Base-by-base conservation (phyloP, 2,888 invertebrate genomes). In the Zonitis immaculata region DNA sequence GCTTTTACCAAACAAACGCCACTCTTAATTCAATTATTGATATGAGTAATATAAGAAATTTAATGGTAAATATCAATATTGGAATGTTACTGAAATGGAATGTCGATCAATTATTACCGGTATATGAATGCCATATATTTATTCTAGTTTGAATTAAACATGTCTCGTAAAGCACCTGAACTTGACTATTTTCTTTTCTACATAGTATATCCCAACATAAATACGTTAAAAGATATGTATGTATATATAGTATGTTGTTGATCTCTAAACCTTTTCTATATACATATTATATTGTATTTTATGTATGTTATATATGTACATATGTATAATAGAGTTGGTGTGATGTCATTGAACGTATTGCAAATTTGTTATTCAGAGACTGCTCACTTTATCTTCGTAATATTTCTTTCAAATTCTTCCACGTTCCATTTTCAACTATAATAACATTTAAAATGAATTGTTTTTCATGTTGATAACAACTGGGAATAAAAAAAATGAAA, bases 271-370 rank as follows among this genome's bases (percentile, higher is more conserved):
- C 39, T 39, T 39, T 39, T 20, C 20, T 39, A 20, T 20, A 39
- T 39, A 20, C 11, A 39, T n/a, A 11, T 20, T 20, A 39, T 39
- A 20, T n/a, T n/a, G n/a, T 20, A 39, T 39, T 35, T 35, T 35
- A 20, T 56, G 66, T 66, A 66, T 68, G 66, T 65, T 63, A 66
- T 66, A 67, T 68, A 68, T 64, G 66, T 66, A 69, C 68, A 67
- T 62, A 66, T 65, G 65, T 68, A 66, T 63, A 62, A 66, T 64
- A 62, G 22, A 22, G 60, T 56, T 56, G 57, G 62, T 57, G 64
- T 57, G 64, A 68, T 70, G 73, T 72, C 71, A 67, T 71, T 72
- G 71, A 72, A 72, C 72, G 73, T 39, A 70, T 73, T 63, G 69
- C 69, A 63, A 66, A 69, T 70, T 71, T 68, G 62, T 66, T 70